Base-by-base conservation (phyloP, 2,797 vertebrate genomes). In the Syncerus caffer region DNA sequence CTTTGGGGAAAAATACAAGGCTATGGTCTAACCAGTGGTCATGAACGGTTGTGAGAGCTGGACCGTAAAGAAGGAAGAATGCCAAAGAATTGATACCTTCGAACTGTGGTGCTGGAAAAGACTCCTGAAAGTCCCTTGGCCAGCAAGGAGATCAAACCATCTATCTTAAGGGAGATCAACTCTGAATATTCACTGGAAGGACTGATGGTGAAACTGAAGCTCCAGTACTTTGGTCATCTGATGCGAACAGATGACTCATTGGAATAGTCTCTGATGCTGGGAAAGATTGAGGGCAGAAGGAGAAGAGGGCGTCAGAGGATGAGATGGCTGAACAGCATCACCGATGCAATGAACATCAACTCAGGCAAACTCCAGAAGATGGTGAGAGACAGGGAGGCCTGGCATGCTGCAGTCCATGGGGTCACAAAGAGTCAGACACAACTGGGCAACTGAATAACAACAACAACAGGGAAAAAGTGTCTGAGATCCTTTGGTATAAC, bases 401-500 rank as follows among this genome's bases (percentile, higher is more conserved):
- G 34, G 34, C 34, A 34, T 34, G 34, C 34, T 34, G 34, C 34
- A 67, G n/a, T 67, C n/a, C 64, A 6, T 11, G n/a, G n/a, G n/a
- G 19, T 38, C 64, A 6, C 64, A 38, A 71, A 71, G n/a, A 38
- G 64, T 6, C 0, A 0, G 64, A 71, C n/a, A 38, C 0, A 3
- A 71, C 64, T 71, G 19, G 19, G 64, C 19, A 38, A 38, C 19
- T 71, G n/a, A 71, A 21, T 0, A 38, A 71, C 64, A 23, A 12
- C 17, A 11, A 21, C 19, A 21, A 12, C 6, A 50, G 55, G 58
- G 47, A 74, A 82, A 57, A 34, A 42, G 34, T 7, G 1, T 13
- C 27, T 2, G 11, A 82, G 64, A n/a, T 15, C 21, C 25, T 86
- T 11, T 57, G 60, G 42, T 50, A 25, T 13, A 45, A 42, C 25